phyloP scores from a whole-genome alignment of 2,888 invertebrate species.

The Sphaerophoria taeniata region DNA sequence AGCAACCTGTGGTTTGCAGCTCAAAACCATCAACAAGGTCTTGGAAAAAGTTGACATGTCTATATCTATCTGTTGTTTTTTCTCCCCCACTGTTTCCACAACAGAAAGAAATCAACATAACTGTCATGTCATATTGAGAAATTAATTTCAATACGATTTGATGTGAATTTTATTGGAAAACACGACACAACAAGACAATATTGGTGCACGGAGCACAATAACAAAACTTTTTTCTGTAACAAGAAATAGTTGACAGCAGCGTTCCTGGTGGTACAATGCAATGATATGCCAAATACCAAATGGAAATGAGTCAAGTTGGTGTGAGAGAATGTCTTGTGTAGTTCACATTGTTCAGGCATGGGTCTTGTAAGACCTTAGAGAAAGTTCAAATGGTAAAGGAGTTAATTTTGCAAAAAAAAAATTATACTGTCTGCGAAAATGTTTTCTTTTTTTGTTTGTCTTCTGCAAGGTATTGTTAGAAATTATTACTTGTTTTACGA shows the following conservation, averaged over 20 bases:
- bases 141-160: constrained; percentile 66
- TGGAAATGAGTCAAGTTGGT: constrained; percentile 35
- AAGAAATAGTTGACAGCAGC: constrained; percentile 42
- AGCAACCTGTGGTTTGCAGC: no score
- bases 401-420: constrained; percentile 33
- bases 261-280: constrained; percentile 64
- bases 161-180: constrained; percentile 53
- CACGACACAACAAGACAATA: constrained; percentile 40
- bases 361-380: not conserved
- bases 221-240: not conserved
- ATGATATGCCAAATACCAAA: constrained; percentile 5
- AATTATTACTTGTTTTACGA: constrained; percentile 32
- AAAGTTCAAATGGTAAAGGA: not conserved
- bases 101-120: not conserved
- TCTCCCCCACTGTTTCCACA: not conserved
- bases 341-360: not conserved
- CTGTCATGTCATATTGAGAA: constrained; percentile 59
- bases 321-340: not conserved
- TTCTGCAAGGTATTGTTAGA: not conserved
- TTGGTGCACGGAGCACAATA: constrained; percentile 40
- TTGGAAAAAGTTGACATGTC: not conserved
- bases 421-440: constrained; percentile 2
- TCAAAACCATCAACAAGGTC: no score
- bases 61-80: not conserved
- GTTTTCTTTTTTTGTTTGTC: constrained; percentile 25